Percentiles rank a stretch among this genome's conserved stretches.
Conservation (phyloP, 2,113 vertebrate species). For the Salvelinus sp. region DNA sequence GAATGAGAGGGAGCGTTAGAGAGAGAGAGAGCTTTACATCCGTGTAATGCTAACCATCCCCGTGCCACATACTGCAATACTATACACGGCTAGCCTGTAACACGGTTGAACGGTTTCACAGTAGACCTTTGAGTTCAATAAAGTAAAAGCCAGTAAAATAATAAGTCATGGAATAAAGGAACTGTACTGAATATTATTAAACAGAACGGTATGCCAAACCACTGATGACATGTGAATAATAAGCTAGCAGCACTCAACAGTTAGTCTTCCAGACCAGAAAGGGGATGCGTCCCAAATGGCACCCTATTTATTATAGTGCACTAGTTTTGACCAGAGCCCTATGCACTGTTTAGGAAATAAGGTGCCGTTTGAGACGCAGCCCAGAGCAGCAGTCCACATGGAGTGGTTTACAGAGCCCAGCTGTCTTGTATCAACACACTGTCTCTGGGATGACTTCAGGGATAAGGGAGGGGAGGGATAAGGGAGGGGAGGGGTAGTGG, state of each 20-base stretch:
- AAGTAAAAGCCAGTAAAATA: conserved; percentile 17
- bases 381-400: conserved; percentile 46
- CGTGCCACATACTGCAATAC: conserved; percentile 13
- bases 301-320: no score
- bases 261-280: conserved; percentile 29
- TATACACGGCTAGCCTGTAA: conserved; percentile 26
- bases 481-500: no score
- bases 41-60: conserved; percentile 54
- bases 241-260: conserved; percentile 38
- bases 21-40: conserved; percentile 33
- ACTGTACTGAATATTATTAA: conserved; percentile 44
- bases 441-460: no score
- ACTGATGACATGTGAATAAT: conserved; percentile 70
- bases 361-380: no score
- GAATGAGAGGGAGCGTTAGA: not conserved
- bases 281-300: no score
- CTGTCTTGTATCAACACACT: conserved; percentile 64
- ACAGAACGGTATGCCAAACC: conserved; percentile 58
- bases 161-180: conserved; percentile 39
- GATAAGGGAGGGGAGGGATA: no score
- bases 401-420: conserved; percentile 58
- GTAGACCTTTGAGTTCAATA: conserved; percentile 18
- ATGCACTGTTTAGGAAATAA: no score
- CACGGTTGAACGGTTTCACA: conserved; percentile 41
- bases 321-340: no score